Base-by-base conservation (phyloP, 1,140 invertebrate genomes). In the Berghia stephanieae region DNA sequence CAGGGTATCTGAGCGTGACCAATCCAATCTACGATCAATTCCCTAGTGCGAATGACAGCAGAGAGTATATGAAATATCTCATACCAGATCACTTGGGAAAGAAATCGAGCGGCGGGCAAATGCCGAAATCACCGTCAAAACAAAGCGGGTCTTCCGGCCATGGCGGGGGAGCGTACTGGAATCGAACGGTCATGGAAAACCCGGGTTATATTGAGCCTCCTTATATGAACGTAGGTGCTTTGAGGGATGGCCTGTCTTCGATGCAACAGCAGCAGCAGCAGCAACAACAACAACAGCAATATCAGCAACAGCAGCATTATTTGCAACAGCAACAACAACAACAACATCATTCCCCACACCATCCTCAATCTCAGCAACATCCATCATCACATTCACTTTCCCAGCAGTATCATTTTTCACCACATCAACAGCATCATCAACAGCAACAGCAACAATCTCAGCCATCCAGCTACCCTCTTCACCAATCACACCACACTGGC, bases 61-160 rank as follows among this genome's bases (percentile, higher is more conserved):
- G 75, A 8, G 79, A 82, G 13, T 80, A 79, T 66, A 52, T 76
- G 44, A 79, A 80, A 66, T 80, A 78, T 49, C 66, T 74, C 38
- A 38, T 80, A 6, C 63, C 77, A n/a, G 82, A 79, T 3, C 72
- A 73, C 52, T 40, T 79, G 34, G 75, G 70, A 21, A 55, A 80
- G n/a, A 80, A 75, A 67, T 3, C 74, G 42, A 31, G 57, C 8
- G 42, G 42, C 18, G n/a, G n/a, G n/a, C 67, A 31, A 44, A 49
- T 78, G 43, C 78, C 80, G 18, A 80, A 80, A 40, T 77, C 78
- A 0, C 78, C 81, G 36, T 80, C 78, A n/a, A 82, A 80, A 70
- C 52, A 76, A 66, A 63, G 69, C n/a, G n/a, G n/a, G n/a, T n/a
- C n/a, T n/a, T n/a, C n/a, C n/a, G n/a, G n/a, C n/a, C n/a, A n/a